Percentiles rank a stretch among this genome's conserved stretches.
These are phyloP conservation scores for Patella caerulea DNA, from an alignment of 2,888 invertebrate species.

Conservation along the genomic window DNA sequence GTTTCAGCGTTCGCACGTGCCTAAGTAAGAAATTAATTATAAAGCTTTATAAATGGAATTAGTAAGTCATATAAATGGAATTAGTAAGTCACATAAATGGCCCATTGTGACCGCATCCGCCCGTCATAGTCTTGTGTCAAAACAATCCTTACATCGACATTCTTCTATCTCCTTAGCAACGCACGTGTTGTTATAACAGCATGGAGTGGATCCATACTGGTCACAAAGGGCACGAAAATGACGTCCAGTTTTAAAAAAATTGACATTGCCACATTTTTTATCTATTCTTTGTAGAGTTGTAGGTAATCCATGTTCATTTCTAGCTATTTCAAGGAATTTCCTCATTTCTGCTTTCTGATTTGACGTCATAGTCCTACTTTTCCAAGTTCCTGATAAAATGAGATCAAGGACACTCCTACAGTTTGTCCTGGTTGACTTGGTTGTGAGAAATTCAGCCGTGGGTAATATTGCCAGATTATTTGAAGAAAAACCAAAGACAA, in stretches of 20 bases:
- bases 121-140: conserved; percentile 1
- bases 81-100: no score
- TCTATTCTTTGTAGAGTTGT: background rate
- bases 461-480: no score
- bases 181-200: background rate
- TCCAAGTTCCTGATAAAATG: background rate
- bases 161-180: background rate
- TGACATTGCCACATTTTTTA: background rate
- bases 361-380: background rate
- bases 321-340: background rate
- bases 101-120: no score
- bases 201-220: background rate
- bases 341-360: background rate
- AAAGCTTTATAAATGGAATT: no score
- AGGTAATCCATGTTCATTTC: background rate
- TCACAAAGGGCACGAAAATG: background rate
- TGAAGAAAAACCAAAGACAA: no score
- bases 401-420: background rate
- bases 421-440: background rate
- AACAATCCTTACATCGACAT: conserved; percentile 9
- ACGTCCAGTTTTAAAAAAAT: background rate
- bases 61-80: no score
- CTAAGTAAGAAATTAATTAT: no score
- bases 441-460: no score
- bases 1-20: no score